These are phyloP conservation scores for Scrobipalpa atriplicella DNA, from an alignment of 2,888 invertebrate genomes.

Conservation along the genomic window DNA sequence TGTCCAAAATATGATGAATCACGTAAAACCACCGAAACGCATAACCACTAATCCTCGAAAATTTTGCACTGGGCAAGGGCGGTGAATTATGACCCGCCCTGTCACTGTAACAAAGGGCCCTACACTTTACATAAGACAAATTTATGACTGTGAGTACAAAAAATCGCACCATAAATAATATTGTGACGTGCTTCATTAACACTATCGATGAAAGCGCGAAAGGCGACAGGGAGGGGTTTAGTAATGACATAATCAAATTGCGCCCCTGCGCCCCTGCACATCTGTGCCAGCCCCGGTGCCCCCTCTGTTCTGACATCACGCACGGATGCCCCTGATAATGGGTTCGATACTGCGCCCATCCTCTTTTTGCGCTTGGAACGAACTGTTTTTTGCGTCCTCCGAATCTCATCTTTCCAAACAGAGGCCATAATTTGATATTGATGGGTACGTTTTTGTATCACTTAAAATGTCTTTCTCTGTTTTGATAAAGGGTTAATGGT, in stretches of 20 bases:
- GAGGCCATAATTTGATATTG: constrained; percentile 11
- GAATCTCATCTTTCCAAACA: constrained; percentile 21
- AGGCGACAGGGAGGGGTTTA: constrained; percentile 42
- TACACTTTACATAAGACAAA: constrained; percentile 24
- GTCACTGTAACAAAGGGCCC: constrained; percentile 17
- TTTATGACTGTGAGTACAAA: constrained; percentile 21
- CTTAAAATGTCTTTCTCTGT: constrained; percentile 11
- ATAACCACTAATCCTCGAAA: constrained; percentile 13
- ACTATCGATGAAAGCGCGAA: constrained; percentile 51
- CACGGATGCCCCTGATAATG: constrained; percentile 70
- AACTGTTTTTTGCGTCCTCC: constrained; percentile 14
- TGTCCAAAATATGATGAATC: neutral
- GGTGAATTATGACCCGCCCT: constrained; percentile 18
- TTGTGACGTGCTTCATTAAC: constrained; percentile 54
- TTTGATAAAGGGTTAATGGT: constrained; percentile 31
- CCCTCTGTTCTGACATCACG: constrained; percentile 46
- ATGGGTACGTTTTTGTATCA: constrained; percentile 19
- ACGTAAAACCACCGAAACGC: neutral
- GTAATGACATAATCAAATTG: constrained; percentile 73
- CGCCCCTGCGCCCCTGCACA: constrained; percentile 47
- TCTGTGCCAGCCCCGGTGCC: constrained; percentile 44
- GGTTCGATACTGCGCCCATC: constrained; percentile 48
- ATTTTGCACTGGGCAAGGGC: constrained; percentile 17
- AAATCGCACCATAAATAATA: constrained; percentile 48
- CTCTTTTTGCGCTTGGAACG: constrained; percentile 8